Evolutionary conservation across 2,113 vertebrate genomes (phyloP), one percentile per base, ranked within the genome.

Genomic region (Nibea coibor): DNA sequence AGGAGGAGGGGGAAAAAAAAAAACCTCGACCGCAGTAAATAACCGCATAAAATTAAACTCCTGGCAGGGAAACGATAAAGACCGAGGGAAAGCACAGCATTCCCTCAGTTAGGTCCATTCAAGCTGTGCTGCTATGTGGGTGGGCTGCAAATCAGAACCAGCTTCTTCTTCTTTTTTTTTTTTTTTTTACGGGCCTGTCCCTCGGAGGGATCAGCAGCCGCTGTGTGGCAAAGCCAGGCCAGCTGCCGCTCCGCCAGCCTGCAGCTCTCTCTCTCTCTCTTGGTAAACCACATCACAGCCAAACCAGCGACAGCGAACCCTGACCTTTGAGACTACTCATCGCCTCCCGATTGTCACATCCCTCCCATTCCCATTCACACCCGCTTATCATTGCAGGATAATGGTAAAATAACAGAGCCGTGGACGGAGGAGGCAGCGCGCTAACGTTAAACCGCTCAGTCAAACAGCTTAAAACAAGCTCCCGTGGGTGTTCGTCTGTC

Each of bases 61-160:
- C 82, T 78, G 82, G 89, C 79, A 90, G 83, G 72, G 68, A 84
- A 82, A 85, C 12, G 59, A 80, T 82, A 75, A 87, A 59, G 73
- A 71, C 47, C 50, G 81, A 82, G 82, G 87, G 75, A 88, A 91
- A 91, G 75, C 80, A 88, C 82, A 54, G 78, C 77, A 17, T 80
- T 88, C 81, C 54, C 81, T 90, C 70, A 43, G 64, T 75, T 80
- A 45, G 61, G 84, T 84, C 79, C 75, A 67, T 90, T 90, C 84
- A 63, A 77, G 86, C 69, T 58, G 70, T 3, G 48, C 63, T 54
- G 78, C 88, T 22, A 68, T 75, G 83, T 94, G 94, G 95, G 94
- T 94, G 95, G 94, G 91, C 95, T 78, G 39, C 83, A 91, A 91
- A 89, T 90, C 88, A 85, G 79, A 89, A 85, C 76, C 91, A 88